Evolutionary conservation across 2,888 invertebrate species (phyloP).

Genomic region (Agonopterix arenella): DNA sequence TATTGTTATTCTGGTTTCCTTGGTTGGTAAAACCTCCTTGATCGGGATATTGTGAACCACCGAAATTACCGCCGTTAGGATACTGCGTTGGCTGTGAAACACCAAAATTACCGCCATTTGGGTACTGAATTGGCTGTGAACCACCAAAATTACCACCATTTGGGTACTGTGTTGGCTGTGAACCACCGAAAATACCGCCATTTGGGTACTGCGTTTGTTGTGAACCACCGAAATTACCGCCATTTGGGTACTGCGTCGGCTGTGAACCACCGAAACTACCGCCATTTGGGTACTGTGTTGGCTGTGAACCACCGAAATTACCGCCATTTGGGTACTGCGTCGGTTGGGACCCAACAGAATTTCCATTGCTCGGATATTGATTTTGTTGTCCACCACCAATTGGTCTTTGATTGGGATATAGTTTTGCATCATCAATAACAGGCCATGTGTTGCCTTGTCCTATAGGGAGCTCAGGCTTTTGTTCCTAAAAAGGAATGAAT

Average conservation of each 20-base stretch:
- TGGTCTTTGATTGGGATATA: not conserved
- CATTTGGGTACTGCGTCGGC: slow-evolving; percentile 11
- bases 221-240: slow-evolving; percentile 12
- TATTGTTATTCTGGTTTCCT: slow-evolving; percentile 3
- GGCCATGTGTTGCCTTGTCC: slow-evolving; percentile 9
- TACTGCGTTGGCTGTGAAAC: not conserved
- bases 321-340: slow-evolving; percentile 2
- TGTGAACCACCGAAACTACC: slow-evolving; percentile 5
- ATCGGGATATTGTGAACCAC: slow-evolving; percentile 2
- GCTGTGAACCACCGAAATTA: not conserved
- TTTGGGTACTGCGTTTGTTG: slow-evolving; percentile 2
- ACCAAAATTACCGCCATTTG: not conserved
- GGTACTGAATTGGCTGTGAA: not conserved
- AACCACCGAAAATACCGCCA: slow-evolving; percentile 9
- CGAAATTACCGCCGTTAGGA: slow-evolving; percentile 2
- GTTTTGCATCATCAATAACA: slow-evolving; percentile 6
- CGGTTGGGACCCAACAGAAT: slow-evolving; percentile 4
- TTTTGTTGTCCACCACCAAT: not conserved
- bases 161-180: slow-evolving; percentile 1
- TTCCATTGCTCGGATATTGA: slow-evolving; percentile 13
- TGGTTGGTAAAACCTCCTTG: slow-evolving; percentile 2
- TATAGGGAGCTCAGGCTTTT: not conserved
- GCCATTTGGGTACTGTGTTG: slow-evolving; percentile 7
- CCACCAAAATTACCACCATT: slow-evolving; percentile 1
- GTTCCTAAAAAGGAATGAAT: slow-evolving; percentile 7